These are phyloP conservation scores for Calvadosia cruxmelitensis DNA, from an alignment of 30 jellyfish, hydroid and myxozoan genomes.

Conservation along the genomic window DNA sequence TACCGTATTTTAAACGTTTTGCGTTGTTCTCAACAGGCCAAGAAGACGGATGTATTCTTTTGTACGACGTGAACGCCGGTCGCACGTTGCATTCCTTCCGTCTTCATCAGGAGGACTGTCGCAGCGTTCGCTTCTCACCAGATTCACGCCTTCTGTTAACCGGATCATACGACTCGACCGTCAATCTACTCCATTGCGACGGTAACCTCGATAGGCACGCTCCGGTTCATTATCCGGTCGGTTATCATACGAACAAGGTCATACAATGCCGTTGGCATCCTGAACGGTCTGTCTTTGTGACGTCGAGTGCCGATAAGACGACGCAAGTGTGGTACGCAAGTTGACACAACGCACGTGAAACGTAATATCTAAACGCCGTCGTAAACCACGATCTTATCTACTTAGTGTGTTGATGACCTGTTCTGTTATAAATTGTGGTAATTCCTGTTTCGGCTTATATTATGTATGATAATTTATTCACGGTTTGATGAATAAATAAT, in stretches of 20 bases:
- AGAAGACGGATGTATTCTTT: conserved; percentile 92
- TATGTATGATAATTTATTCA: too few relatives aligned
- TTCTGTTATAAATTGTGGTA: too few relatives aligned
- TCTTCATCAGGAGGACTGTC: conserved; percentile 89
- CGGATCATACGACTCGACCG: conserved; percentile 76
- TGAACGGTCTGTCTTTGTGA: conserved; percentile 36
- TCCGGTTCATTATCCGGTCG: conserved; percentile 82
- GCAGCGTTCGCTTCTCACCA: conserved; percentile 91
- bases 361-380: too few relatives aligned
- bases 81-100: conserved; percentile 91
- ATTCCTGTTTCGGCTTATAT: too few relatives aligned
- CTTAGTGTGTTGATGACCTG: too few relatives aligned
- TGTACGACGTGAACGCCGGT: conserved; percentile 91
- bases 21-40: conserved; percentile 55
- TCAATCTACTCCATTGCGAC: conserved; percentile 41
- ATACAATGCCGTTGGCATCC: conserved; percentile 99
- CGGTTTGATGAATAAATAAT: too few relatives aligned
- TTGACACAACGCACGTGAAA: too few relatives aligned
- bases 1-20: too few relatives aligned
- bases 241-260: conserved; percentile 81
- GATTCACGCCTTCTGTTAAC: conserved; percentile 62
- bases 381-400: too few relatives aligned
- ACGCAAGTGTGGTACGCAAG: conserved; percentile 68
- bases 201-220: conserved; percentile 44
- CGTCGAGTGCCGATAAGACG: conserved; percentile 95